Evolutionary conservation across 2,797 vertebrate genomes (phyloP), one percentile per base, ranked within the genome.

Genomic region (Sebastes wilsoni): DNA sequence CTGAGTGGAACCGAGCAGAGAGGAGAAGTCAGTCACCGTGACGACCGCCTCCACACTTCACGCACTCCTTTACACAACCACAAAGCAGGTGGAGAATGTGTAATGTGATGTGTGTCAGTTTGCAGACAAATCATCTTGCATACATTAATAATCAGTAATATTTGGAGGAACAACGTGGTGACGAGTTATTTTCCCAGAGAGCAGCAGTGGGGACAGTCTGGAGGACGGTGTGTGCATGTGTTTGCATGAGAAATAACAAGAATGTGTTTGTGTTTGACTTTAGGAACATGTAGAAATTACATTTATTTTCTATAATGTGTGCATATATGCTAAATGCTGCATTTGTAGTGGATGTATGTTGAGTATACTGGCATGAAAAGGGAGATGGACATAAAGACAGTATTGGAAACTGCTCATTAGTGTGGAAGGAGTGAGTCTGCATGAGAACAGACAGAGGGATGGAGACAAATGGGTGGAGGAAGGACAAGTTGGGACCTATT

Each of bases 1-100:
- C 84, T 58, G 66, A 81, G 83, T 61, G 71, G 70, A 79, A 80
- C 62, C 74, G 60, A 46, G 77, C 74, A 55, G 36, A 2, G 8
- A 78, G 71, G 34, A 77, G 69, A 65, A 69, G 60, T 80, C 70
- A 76, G n/a, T 77, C 52, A 56, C 1, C 11, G 28, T 70, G 55
- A 30, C 18, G 34, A 25, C 6, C 77, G 38, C 54, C 52, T 78
- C 85, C 46, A 70, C 22, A 46, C 46, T 49, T 49, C 46, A 49
- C 46, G 0, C 46, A 20, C 46, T 49, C 46, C 46, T 49, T 20
- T 8, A 28, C 64, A 61, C 59, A 20, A 42, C 49, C 25, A 23
- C 62, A 74, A 54, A 78, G 66, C 16, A 77, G 60, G 55, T 70
- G 25, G 66, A 62, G 22, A 32, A 64, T 72, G 38, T 72, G 66